Evolutionary conservation across 1,140 invertebrate species (phyloP).

Genomic region (Cotesia vestalis): DNA sequence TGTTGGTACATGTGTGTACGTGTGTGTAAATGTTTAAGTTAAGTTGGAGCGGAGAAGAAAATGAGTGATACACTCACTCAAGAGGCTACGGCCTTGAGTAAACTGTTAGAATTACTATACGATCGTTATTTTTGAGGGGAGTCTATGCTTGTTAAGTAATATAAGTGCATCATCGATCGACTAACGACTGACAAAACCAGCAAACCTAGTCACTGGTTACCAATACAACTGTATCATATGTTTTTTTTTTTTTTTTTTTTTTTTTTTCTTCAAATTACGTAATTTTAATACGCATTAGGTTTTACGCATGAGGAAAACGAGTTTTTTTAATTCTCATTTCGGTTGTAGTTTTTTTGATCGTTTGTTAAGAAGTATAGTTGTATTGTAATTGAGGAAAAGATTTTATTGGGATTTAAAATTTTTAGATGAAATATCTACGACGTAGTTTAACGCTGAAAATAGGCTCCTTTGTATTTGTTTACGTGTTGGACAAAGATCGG

Average conservation of each 20-base stretch:
- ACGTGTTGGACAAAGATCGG: no score
- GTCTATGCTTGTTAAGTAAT: slow-evolving; percentile 1
- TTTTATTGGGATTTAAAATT: no score
- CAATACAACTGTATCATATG: background rate
- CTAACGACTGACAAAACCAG: slow-evolving; percentile 10
- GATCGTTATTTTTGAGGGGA: slow-evolving; percentile 37
- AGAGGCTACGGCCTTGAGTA: slow-evolving; percentile 29
- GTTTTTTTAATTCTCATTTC: no score
- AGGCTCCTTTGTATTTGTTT: no score
- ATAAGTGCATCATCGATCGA: slow-evolving; percentile 33
- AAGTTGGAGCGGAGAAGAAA: slow-evolving; percentile 16
- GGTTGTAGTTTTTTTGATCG: no score
- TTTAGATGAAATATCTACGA: no score
- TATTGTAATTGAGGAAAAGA: no score
- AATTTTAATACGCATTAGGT: no score
- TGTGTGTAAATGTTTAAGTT: slow-evolving; percentile 10
- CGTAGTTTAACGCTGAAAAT: no score
- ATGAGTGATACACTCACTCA: slow-evolving; percentile 5
- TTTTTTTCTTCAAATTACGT: background rate
- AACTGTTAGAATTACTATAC: slow-evolving; percentile 25
- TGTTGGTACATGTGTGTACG: no score
- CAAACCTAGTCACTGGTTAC: background rate
- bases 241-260: background rate
- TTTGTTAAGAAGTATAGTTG: no score
- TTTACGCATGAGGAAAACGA: no score